Percentiles rank a stretch among this genome's conserved stretches.
phyloP scores from a whole-genome alignment of 1,140 invertebrate species.

The Panulirus ornatus region DNA sequence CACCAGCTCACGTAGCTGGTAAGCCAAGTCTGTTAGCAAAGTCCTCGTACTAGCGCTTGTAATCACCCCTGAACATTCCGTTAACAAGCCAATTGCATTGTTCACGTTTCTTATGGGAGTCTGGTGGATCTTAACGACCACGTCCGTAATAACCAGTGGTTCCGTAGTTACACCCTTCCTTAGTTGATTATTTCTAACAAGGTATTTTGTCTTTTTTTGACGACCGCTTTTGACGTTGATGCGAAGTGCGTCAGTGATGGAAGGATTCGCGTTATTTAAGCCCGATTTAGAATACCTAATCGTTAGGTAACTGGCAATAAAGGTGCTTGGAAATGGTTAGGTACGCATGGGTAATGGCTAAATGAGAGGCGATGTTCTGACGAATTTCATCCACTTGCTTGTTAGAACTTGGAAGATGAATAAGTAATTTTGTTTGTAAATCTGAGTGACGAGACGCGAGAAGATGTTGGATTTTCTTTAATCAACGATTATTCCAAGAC shows the following conservation, averaged over 20 bases:
- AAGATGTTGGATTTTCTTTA: not conserved
- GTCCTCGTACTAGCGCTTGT: too few relatives aligned
- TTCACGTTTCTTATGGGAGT: not conserved
- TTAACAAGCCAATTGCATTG: slow-evolving; percentile 1
- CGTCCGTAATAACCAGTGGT: not conserved
- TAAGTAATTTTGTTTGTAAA: not conserved
- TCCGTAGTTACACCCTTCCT: not conserved
- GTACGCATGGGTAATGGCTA: not conserved
- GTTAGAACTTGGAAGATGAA: not conserved
- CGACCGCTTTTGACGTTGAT: not conserved
- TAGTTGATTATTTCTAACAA: not conserved
- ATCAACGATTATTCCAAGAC: too few relatives aligned
- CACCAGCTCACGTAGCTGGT: too few relatives aligned
- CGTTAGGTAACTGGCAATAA: not conserved
- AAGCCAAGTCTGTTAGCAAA: too few relatives aligned
- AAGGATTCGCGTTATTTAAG: not conserved
- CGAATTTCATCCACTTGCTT: not conserved
- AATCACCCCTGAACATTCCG: not conserved
- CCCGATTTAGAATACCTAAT: not conserved
- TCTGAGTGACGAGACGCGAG: not conserved
- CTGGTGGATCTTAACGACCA: not conserved
- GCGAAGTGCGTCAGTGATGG: not conserved
- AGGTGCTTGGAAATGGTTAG: not conserved
- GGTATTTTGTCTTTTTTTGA: not conserved
- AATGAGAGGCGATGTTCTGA: not conserved